Percentiles rank a stretch among this genome's conserved stretches.
Evolutionary conservation across 1,140 invertebrate species (phyloP).

Genomic region (Trinorchestia longiramus): DNA sequence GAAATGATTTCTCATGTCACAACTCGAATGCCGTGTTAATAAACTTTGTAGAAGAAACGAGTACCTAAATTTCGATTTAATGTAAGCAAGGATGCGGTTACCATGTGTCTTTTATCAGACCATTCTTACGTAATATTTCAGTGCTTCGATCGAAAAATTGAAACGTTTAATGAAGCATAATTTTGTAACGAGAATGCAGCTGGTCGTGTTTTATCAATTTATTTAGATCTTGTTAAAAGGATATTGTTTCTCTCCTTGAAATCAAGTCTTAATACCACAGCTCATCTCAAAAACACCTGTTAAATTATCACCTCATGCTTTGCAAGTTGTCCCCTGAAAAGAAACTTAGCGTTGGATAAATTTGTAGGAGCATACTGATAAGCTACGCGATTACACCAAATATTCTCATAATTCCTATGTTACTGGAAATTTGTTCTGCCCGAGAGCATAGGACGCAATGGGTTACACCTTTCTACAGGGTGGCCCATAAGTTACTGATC

Average conservation of each 20-base stretch:
- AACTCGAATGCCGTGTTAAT: neutral
- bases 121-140: neutral
- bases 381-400: neutral
- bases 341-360: too few relatives aligned
- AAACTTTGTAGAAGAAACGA: neutral
- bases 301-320: neutral
- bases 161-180: neutral
- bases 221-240: neutral
- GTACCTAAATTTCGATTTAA: neutral
- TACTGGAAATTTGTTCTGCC: too few relatives aligned
- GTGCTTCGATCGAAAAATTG: neutral
- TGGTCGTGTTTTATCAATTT: neutral
- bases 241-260: neutral
- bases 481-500: too few relatives aligned
- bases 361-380: neutral
- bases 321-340: neutral
- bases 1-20: neutral
- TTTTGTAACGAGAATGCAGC: neutral
- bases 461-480: too few relatives aligned
- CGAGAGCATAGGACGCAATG: neutral
- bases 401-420: neutral
- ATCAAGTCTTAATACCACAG: neutral
- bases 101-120: neutral
- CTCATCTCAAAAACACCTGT: neutral
- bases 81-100: neutral